These are phyloP conservation scores for Paralvinella palmiformis DNA, from an alignment of 1,140 invertebrate species.

Conservation along the genomic window DNA sequence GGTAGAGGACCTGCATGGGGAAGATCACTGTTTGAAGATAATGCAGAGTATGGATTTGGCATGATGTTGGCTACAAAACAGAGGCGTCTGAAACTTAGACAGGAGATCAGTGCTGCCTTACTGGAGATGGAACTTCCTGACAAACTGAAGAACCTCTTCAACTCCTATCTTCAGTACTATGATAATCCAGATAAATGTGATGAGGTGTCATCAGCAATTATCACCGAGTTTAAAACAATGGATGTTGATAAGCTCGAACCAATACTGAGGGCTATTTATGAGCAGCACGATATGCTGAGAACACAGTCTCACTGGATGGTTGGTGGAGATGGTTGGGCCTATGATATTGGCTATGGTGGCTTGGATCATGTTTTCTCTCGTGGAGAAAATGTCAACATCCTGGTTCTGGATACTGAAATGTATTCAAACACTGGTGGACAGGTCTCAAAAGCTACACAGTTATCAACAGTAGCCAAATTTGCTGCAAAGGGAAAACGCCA, in stretches of 20 bases:
- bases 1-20: slow-evolving; percentile 21
- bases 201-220: slow-evolving; percentile 5
- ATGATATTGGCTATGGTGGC: slow-evolving; percentile 22
- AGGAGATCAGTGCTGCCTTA: slow-evolving; percentile 2
- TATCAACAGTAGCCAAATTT: slow-evolving; percentile 21
- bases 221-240: slow-evolving; percentile 1
- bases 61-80: slow-evolving; percentile 21
- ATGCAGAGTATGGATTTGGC: slow-evolving; percentile 22
- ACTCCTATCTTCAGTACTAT: slow-evolving; percentile 13
- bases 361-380: slow-evolving; percentile 19
- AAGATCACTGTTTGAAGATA: slow-evolving; percentile 21
- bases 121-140: slow-evolving; percentile 11
- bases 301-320: slow-evolving; percentile 22
- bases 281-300: slow-evolving; percentile 18
- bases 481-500: slow-evolving; percentile 17
- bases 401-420: slow-evolving; percentile 22
- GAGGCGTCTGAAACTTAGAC: slow-evolving; percentile 6
- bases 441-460: slow-evolving; percentile 22
- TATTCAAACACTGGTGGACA: slow-evolving; percentile 23
- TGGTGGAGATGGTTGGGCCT: slow-evolving; percentile 22
- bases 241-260: slow-evolving; percentile 15
- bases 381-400: slow-evolving; percentile 21
- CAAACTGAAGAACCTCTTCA: slow-evolving; percentile 10
- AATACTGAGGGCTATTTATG: slow-evolving; percentile 4
- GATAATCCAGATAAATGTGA: slow-evolving; percentile 17